phyloP scores from a whole-genome alignment of 2,888 invertebrate genomes.

The Brachyopa scutellaris region DNA sequence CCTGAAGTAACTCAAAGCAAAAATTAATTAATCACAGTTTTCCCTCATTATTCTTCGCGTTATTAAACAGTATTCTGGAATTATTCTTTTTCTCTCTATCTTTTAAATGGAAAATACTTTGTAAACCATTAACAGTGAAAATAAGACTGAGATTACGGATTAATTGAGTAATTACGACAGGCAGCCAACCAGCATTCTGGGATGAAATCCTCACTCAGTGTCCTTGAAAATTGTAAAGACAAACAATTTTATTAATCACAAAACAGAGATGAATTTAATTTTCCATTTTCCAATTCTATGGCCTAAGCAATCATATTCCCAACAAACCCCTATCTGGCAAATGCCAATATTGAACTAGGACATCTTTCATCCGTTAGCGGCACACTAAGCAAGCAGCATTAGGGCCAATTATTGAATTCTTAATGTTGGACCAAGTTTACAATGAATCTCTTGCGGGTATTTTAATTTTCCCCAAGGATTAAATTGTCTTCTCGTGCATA shows the following conservation, averaged over 20 bases:
- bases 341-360: background rate
- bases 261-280: background rate
- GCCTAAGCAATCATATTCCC: background rate
- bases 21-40: constrained; percentile 1
- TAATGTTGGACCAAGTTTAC: constrained; percentile 1
- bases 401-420: background rate
- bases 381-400: too few relatives aligned
- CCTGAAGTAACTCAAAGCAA: background rate
- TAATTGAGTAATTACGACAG: constrained; percentile 9
- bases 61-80: background rate
- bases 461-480: background rate
- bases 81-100: too few relatives aligned
- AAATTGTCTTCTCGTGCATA: background rate
- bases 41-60: background rate
- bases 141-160: constrained; percentile 5
- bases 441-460: background rate
- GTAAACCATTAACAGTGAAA: background rate
- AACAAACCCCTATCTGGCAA: background rate
- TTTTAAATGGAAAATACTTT: background rate
- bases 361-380: constrained; percentile 25
- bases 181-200: background rate
- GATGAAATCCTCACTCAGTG: background rate
- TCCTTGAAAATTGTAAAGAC: background rate
- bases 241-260: constrained; percentile 1
- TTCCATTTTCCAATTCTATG: background rate